These are phyloP conservation scores for Parelbella ahira DNA, from an alignment of 2,888 invertebrate genomes.

Conservation along the genomic window DNA sequence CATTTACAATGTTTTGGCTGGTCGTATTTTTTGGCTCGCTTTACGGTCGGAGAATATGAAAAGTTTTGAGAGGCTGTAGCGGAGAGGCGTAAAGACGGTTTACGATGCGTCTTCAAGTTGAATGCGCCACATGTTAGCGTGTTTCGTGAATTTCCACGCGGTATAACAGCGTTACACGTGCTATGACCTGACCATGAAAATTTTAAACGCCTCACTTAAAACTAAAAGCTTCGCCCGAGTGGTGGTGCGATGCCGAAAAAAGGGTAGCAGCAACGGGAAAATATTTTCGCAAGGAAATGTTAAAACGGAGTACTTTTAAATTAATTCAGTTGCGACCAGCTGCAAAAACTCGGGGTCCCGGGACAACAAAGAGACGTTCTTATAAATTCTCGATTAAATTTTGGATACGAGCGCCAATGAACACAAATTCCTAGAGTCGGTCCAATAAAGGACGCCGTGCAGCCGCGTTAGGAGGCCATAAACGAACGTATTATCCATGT, in stretches of 20 bases:
- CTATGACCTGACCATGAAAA: constrained; percentile 76
- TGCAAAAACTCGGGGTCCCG: constrained; percentile 59
- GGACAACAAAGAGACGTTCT: constrained; percentile 68
- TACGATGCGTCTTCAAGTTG: constrained; percentile 76
- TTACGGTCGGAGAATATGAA: constrained; percentile 78
- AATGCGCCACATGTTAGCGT: constrained; percentile 72
- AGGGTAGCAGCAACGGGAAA: constrained; percentile 28
- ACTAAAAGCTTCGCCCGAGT: constrained; percentile 49
- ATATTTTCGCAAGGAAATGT: constrained; percentile 42
- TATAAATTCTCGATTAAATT: constrained; percentile 78
- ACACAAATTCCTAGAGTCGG: constrained; percentile 79
- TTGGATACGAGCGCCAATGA: constrained; percentile 77
- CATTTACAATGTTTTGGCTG: constrained; percentile 78
- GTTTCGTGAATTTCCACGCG: constrained; percentile 62
- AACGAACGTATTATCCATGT: constrained; percentile 81
- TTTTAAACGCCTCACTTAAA: constrained; percentile 65
- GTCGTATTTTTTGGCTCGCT: constrained; percentile 78
- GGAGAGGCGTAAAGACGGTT: constrained; percentile 75
- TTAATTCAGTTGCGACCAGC: constrained; percentile 54
- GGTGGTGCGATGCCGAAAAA: constrained; percentile 31
- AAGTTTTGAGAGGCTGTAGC: constrained; percentile 75
- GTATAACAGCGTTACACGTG: constrained; percentile 71
- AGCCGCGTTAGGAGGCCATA: constrained; percentile 80
- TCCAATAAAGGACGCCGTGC: constrained; percentile 78
- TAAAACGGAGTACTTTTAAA: constrained; percentile 53